Evolutionary conservation across 2,888 invertebrate genomes (phyloP).

Genomic region (Acronicta leporina): DNA sequence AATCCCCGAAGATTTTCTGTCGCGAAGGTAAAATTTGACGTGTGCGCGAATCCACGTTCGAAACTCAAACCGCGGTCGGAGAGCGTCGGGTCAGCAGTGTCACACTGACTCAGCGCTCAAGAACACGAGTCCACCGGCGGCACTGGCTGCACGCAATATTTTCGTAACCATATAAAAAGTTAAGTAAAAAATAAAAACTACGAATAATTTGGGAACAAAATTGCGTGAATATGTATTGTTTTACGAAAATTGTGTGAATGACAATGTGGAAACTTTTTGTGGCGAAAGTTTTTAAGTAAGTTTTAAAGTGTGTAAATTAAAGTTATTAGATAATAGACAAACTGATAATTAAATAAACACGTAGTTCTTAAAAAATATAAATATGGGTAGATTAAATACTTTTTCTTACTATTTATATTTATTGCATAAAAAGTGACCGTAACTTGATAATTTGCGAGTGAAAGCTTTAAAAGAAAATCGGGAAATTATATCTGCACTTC

Average conservation of each 20-base stretch:
- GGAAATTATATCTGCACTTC: neutral
- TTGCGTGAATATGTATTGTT: conserved; percentile 17
- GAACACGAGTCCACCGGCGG: conserved; percentile 53
- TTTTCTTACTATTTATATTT: neutral
- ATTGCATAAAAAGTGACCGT: neutral
- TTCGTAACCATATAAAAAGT: conserved; percentile 45
- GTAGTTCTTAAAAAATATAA: neutral
- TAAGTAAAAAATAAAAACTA: conserved; percentile 20
- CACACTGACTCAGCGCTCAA: conserved; percentile 57
- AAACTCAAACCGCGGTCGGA: conserved; percentile 63
- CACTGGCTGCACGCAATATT: conserved; percentile 30
- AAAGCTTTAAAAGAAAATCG: neutral
- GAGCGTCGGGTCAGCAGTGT: conserved; percentile 65
- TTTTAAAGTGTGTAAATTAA: conserved; percentile 38
- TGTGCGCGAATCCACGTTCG: conserved; percentile 62
- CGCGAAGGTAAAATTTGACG: conserved; percentile 51
- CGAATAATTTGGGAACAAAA: conserved; percentile 19
- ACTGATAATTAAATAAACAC: neutral
- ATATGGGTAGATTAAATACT: neutral
- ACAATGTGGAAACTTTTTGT: conserved; percentile 31
- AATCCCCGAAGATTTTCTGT: conserved; percentile 17
- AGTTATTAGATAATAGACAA: neutral
- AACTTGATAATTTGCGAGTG: conserved; percentile 3
- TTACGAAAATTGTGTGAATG: conserved; percentile 16
- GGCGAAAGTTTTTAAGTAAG: conserved; percentile 32